Conservation (phyloP, 2,797 vertebrate genomes). For the Characodon lateralis region DNA sequence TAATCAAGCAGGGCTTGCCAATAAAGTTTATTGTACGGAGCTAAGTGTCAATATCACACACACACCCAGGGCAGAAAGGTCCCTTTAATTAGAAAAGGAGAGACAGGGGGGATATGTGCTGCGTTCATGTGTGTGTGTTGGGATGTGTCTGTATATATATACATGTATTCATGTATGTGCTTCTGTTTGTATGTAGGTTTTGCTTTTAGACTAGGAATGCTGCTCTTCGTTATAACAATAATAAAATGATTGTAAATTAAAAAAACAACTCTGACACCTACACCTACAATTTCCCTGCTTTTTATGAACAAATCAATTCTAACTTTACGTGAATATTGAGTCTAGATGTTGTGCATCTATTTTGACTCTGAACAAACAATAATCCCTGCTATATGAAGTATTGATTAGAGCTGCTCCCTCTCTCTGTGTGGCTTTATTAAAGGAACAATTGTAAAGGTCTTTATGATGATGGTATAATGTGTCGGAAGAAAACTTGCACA, state of each 20-base stretch:
- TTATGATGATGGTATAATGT: conserved; percentile 66
- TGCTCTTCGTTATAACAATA: conserved; percentile 50
- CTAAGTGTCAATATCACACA: conserved; percentile 98
- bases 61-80: conserved; percentile 90
- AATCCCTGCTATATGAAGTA: conserved; percentile 76
- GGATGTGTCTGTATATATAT: conserved; percentile 39
- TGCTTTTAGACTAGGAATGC: conserved; percentile 3
- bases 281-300: conserved; percentile 57
- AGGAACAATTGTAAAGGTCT: conserved; percentile 69
- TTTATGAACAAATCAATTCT: conserved; percentile 73
- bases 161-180: not conserved
- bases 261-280: conserved; percentile 52
- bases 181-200: not conserved
- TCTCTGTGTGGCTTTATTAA: conserved; percentile 72
- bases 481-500: conserved; percentile 58
- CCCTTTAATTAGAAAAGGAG: conserved; percentile 98
- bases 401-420: conserved; percentile 68
- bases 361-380: conserved; percentile 71
- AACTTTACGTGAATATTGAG: conserved; percentile 68
- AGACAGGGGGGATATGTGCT: conserved; percentile 78
- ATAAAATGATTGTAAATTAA: conserved; percentile 17
- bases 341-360: conserved; percentile 64
- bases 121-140: conserved; percentile 14
- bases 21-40: conserved; percentile 99
- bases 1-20: conserved; percentile 98